phyloP scores from a whole-genome alignment of 1,140 invertebrate species.

The Anoplophora glabripennis region DNA sequence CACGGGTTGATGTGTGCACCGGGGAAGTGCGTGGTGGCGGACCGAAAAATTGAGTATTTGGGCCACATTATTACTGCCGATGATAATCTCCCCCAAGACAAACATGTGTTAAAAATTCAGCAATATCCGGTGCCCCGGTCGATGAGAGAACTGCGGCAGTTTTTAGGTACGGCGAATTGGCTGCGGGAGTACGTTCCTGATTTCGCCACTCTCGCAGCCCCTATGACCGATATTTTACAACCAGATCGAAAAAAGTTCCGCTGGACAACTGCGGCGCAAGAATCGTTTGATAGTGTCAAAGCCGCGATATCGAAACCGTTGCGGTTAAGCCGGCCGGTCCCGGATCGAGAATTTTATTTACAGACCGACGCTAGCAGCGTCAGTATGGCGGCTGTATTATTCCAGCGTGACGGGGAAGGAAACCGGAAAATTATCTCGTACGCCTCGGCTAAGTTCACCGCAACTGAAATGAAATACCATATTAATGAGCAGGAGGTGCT shows the following conservation, averaged over 20 bases:
- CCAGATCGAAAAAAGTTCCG: slow-evolving; percentile 20
- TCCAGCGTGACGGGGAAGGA: slow-evolving; percentile 21
- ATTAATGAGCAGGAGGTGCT: slow-evolving; percentile 48
- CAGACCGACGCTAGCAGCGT: slow-evolving; percentile 40
- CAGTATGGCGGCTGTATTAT: slow-evolving; percentile 34
- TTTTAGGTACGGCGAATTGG: slow-evolving; percentile 33
- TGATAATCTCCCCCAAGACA: slow-evolving; percentile 2
- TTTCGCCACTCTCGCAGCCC: slow-evolving; percentile 18
- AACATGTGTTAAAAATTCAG: slow-evolving; percentile 2
- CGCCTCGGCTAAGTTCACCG: slow-evolving; percentile 18
- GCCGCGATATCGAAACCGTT: slow-evolving; percentile 24
- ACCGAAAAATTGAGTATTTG: not conserved
- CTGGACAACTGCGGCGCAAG: slow-evolving; percentile 5
- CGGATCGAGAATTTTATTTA: slow-evolving; percentile 35
- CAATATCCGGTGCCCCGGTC: slow-evolving; percentile 1
- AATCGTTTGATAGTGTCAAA: slow-evolving; percentile 38
- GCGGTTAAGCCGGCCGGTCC: slow-evolving; percentile 29
- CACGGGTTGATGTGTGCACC: slow-evolving; percentile 8
- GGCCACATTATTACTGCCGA: slow-evolving; percentile 9
- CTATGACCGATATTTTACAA: slow-evolving; percentile 25
- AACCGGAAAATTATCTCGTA: slow-evolving; percentile 19
- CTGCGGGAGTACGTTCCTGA: slow-evolving; percentile 33
- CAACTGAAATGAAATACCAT: slow-evolving; percentile 19
- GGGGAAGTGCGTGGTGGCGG: slow-evolving; percentile 14
- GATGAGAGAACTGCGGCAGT: slow-evolving; percentile 23